Conservation (phyloP, 2,888 invertebrate species). For the Steinernema carpocapsae region DNA sequence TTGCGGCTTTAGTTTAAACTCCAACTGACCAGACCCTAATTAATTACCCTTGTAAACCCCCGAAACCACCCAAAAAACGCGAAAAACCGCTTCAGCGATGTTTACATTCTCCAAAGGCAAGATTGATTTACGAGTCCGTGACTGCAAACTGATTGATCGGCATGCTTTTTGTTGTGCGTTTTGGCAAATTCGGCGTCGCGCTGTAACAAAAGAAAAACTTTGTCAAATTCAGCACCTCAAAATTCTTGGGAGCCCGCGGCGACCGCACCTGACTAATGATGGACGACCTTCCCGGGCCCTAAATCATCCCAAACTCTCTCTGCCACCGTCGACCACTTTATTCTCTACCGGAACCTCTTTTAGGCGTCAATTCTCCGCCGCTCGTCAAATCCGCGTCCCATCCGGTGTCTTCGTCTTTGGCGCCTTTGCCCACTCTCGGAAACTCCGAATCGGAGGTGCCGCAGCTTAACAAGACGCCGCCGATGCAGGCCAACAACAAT, state of each 20-base stretch:
- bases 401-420: background rate
- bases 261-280: constrained; percentile 27
- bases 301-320: constrained; percentile 8
- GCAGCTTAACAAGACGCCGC: background rate
- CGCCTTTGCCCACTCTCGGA: too few species aligned
- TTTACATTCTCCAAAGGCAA: background rate
- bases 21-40: too few species aligned
- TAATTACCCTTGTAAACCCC: background rate
- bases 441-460: background rate
- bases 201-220: background rate
- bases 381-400: background rate
- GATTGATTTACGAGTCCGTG: background rate
- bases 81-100: background rate
- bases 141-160: background rate
- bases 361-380: constrained; percentile 22
- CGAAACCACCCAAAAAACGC: background rate
- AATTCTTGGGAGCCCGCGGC: background rate
- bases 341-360: background rate
- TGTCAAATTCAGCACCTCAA: background rate
- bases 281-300: background rate
- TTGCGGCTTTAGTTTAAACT: too few species aligned
- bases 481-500: background rate
- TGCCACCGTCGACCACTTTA: background rate
- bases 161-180: background rate
- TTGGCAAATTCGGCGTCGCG: background rate